These are phyloP conservation scores for Drosophila cardini DNA, from an alignment of 1,140 invertebrate genomes.

Conservation along the genomic window DNA sequence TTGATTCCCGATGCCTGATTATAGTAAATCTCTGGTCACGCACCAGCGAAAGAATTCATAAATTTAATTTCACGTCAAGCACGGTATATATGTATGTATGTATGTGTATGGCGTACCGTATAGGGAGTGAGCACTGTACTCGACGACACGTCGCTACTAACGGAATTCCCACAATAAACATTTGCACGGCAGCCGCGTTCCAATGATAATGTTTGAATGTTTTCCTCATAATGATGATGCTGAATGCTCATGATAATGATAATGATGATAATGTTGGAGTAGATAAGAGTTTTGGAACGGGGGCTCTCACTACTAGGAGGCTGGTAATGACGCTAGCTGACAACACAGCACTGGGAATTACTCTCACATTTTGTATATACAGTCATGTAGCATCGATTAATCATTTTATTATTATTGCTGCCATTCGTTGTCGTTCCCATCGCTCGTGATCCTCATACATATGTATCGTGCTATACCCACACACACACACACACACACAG, in stretches of 20 bases:
- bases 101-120: not conserved
- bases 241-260: conserved; percentile 34
- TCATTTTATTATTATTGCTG: conserved; percentile 80
- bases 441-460: conserved; percentile 77
- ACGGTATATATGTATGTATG: not conserved
- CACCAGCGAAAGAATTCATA: conserved; percentile 82
- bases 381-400: conserved; percentile 83
- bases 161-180: conserved; percentile 80
- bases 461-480: conserved; percentile 2
- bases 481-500: too few relatives aligned
- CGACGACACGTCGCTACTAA: conserved; percentile 62
- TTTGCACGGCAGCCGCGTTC: conserved; percentile 67
- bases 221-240: conserved; percentile 58
- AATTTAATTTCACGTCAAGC: conserved; percentile 75
- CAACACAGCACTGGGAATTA: conserved; percentile 72
- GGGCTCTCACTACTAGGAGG: not conserved
- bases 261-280: conserved; percentile 35
- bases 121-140: conserved; percentile 4
- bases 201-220: conserved; percentile 66
- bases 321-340: conserved; percentile 67
- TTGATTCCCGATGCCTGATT: conserved; percentile 80
- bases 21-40: conserved; percentile 83
- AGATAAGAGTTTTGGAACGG: not conserved
- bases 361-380: conserved; percentile 71
- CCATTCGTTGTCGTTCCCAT: conserved; percentile 74